Evolutionary conservation across 2,888 invertebrate genomes (phyloP).

Genomic region (Nycteola revayana): DNA sequence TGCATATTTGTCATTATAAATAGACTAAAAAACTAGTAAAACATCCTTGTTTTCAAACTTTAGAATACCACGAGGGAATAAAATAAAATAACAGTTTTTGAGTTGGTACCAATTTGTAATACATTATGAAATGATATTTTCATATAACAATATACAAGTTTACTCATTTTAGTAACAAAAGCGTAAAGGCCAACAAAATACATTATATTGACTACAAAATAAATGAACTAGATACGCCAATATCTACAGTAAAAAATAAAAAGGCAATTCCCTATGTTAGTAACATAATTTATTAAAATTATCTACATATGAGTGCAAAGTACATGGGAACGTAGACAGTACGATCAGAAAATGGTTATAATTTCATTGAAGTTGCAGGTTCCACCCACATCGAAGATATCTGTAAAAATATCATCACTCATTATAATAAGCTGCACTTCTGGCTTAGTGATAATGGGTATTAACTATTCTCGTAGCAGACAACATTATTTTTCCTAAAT

Average conservation of each 20-base stretch:
- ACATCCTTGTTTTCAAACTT: too few relatives aligned
- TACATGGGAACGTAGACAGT: conserved; percentile 27
- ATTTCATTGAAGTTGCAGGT: conserved; percentile 23
- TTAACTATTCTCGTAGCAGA: too few relatives aligned
- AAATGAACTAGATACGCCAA: conserved; percentile 50
- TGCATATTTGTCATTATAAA: too few relatives aligned
- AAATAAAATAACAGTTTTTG: conserved; percentile 21
- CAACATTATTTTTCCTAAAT: too few relatives aligned
- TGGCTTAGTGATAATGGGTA: too few relatives aligned
- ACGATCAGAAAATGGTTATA: conserved; percentile 35
- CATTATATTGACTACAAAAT: conserved; percentile 53
- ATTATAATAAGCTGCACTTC: too few relatives aligned
- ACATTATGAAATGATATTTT: conserved; percentile 54
- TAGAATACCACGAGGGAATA: too few relatives aligned
- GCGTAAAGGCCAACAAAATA: conserved; percentile 51
- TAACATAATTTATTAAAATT: conserved; percentile 51
- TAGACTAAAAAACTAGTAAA: too few relatives aligned
- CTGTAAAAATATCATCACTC: too few relatives aligned
- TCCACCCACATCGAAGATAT: conserved; percentile 37
- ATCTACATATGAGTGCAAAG: conserved; percentile 52
- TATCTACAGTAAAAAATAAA: conserved; percentile 52
- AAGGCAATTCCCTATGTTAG: conserved; percentile 38
- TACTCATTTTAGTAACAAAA: conserved; percentile 52
- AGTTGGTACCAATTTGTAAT: conserved; percentile 62
- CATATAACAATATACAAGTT: conserved; percentile 65